Evolutionary conservation across 2,113 vertebrate species (phyloP), one percentile per base, ranked within the genome.

Genomic region (Peucedramus taeniatus): DNA sequence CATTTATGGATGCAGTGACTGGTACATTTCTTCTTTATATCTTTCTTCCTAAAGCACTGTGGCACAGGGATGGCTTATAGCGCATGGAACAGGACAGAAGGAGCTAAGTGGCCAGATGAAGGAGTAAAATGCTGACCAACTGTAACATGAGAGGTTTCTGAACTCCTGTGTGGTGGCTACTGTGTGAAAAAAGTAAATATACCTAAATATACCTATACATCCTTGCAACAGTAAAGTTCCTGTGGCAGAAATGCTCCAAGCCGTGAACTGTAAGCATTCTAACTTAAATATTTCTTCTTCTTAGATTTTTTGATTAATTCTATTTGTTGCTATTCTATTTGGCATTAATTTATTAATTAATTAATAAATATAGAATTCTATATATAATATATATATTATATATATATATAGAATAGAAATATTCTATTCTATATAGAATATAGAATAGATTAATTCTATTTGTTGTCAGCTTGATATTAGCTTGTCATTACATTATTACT

Each of bases 131-230:
- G 69, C 76, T 84, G 72, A 89, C 11, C 39, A 76, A 3, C 15
- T 69, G 54, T 74, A 94, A 87, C 44, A 44, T 7, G 44, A 88
- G 80, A 75, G 51, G 19, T 47, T 91, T 87, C 74, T 84, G 44
- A 57, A 79, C 53, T 65, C 44, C 51, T 66, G 9, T 39, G 12
- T 35, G 6, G 26, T 79, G 53, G 13, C 53, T 65, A 10, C 39
- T 86, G 31, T 42, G 28, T 57, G 81, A 64, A 89, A 87, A 78
- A 89, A 15, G 10, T 53, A 76, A 78, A 87, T 2, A 10, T 24
- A 63, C 31, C 42, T 64, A 51, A n/a, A n/a, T n/a, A n/a, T n/a
- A n/a, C n/a, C n/a, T n/a, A n/a, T 87, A 10, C 44, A 56, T 66
- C 83, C 40, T 75, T 90, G 68, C 27, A 71, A 14, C 26, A 53